A percentile compares a stretch with the other conserved stretches of the same genome.
Evolutionary conservation across 2,888 invertebrate genomes (phyloP).

Genomic region (Drosophila robusta): DNA sequence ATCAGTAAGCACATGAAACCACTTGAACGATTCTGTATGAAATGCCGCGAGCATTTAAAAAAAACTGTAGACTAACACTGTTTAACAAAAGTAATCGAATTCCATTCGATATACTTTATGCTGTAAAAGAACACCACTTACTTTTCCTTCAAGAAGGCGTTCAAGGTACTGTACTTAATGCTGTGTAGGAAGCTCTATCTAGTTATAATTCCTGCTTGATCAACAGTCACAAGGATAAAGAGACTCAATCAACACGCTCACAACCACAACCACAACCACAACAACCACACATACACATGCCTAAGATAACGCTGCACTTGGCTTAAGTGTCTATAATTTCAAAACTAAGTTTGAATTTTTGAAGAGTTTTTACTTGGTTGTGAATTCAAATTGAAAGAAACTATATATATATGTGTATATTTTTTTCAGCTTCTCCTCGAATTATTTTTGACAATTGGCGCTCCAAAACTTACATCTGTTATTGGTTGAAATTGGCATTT

Average conservation of each 20-base stretch:
- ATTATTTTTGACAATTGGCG: slow-evolving; percentile 17
- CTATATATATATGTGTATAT: not conserved
- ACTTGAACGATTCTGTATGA: slow-evolving; percentile 14
- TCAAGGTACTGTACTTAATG: slow-evolving; percentile 15
- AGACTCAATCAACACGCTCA: slow-evolving; percentile 20
- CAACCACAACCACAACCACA: not conserved
- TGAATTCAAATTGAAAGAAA: not conserved
- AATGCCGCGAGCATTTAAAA: slow-evolving; percentile 12
- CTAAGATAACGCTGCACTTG: no score
- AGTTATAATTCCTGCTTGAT: slow-evolving; percentile 22
- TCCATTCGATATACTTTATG: slow-evolving; percentile 7
- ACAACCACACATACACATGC: slow-evolving; percentile 3
- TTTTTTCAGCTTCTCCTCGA: slow-evolving; percentile 20
- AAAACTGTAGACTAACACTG: slow-evolving; percentile 13
- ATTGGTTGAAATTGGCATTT: slow-evolving; percentile 7
- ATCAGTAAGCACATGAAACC: slow-evolving; percentile 18
- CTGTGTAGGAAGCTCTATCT: slow-evolving; percentile 15
- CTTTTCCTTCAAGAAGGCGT: slow-evolving; percentile 14
- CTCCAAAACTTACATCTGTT: not conserved
- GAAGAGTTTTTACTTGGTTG: slow-evolving; percentile 1
- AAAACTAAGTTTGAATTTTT: not conserved
- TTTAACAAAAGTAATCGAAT: slow-evolving; percentile 29
- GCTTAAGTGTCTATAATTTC: no score
- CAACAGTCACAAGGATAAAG: slow-evolving; percentile 14
- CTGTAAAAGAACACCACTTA: slow-evolving; percentile 37